phyloP scores from a whole-genome alignment of 2,888 invertebrate genomes.

The Tenthredo notha region DNA sequence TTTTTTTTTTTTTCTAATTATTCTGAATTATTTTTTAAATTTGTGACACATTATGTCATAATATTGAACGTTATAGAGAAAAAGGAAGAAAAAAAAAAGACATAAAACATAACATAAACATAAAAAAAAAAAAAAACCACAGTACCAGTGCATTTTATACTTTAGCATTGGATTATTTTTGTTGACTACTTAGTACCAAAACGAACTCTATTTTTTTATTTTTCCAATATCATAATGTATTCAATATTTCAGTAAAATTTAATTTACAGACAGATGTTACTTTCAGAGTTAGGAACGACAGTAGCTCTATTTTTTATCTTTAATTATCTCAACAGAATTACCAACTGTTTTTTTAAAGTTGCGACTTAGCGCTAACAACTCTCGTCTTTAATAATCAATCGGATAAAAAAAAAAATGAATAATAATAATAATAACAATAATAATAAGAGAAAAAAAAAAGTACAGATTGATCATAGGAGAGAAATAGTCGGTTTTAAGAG shows the following conservation, averaged over 20 bases:
- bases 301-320: constrained; percentile 7
- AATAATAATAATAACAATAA: neutral
- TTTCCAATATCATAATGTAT: neutral
- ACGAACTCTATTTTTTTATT: constrained; percentile 52
- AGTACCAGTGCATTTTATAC: constrained; percentile 13
- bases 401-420: neutral
- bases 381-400: constrained; percentile 20
- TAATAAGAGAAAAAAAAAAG: neutral
- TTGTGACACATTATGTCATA: constrained; percentile 46
- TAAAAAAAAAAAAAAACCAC: neutral
- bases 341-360: neutral
- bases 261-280: constrained; percentile 33
- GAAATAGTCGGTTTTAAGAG: neutral
- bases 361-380: neutral
- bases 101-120: neutral
- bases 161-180: constrained; percentile 51
- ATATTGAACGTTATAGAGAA: constrained; percentile 30
- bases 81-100: neutral
- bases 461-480: neutral
- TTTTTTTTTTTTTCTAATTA: constrained; percentile 23
- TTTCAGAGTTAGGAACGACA: constrained; percentile 59
- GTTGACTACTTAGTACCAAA: constrained; percentile 60
- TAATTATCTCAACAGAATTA: neutral
- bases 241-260: neutral
- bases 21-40: constrained; percentile 34